These are phyloP conservation scores for Phanerotoma sp. DNA, from an alignment of 2,888 invertebrate species.

Conservation along the genomic window DNA sequence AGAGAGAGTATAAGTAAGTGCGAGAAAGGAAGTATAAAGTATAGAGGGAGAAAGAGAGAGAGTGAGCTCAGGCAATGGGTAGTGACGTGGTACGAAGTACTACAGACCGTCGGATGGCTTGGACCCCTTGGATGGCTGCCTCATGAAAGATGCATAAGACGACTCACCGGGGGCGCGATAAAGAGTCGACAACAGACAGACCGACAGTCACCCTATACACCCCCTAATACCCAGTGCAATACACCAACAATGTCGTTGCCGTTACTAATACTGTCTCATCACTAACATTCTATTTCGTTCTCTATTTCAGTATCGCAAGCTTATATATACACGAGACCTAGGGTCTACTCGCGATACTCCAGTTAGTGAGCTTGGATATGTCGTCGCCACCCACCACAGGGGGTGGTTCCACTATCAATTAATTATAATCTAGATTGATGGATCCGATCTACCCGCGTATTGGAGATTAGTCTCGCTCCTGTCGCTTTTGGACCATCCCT, in stretches of 20 bases:
- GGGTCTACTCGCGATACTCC: slow-evolving; percentile 25
- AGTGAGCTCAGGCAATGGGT: slow-evolving; percentile 16
- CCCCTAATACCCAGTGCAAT: slow-evolving; percentile 56
- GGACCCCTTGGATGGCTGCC: slow-evolving; percentile 57
- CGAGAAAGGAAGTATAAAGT: slow-evolving; percentile 7
- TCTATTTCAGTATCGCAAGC: slow-evolving; percentile 10
- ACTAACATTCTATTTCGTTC: slow-evolving; percentile 1
- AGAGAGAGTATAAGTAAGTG: slow-evolving; percentile 9
- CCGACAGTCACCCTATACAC: slow-evolving; percentile 55
- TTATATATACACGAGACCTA: slow-evolving; percentile 8
- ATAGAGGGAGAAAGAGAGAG: slow-evolving; percentile 25
- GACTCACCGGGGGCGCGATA: slow-evolving; percentile 59
- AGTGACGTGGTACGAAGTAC: slow-evolving; percentile 33
- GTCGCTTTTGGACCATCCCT: no score
- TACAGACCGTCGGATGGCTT: slow-evolving; percentile 41
- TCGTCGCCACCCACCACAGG: slow-evolving; percentile 46
- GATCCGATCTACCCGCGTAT: slow-evolving; percentile 53
- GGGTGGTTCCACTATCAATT: slow-evolving; percentile 55
- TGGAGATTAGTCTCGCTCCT: slow-evolving; percentile 55
- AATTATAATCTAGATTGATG: slow-evolving; percentile 59
- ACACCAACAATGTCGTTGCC: slow-evolving; percentile 40
- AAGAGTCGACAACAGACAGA: slow-evolving; percentile 59
- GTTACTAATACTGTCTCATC: slow-evolving; percentile 17
- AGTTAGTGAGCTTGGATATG: slow-evolving; percentile 32
- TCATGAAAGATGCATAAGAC: slow-evolving; percentile 59